phyloP scores from a whole-genome alignment of 2,797 vertebrate genomes.

The Sylvia borin region DNA sequence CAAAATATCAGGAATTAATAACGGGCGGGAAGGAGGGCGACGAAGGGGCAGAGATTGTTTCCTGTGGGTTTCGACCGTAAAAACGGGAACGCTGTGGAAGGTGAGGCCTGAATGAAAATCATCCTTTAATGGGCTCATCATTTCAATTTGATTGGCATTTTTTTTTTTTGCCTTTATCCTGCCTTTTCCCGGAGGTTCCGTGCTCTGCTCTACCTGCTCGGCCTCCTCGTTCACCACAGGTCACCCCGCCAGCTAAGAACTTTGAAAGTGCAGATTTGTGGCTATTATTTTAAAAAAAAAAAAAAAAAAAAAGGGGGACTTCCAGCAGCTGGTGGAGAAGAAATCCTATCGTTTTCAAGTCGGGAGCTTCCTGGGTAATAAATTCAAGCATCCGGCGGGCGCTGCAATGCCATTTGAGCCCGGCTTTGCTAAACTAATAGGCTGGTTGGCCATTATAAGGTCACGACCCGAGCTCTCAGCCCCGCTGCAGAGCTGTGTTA shows the following conservation, averaged over 20 bases:
- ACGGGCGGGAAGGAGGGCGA: neutral
- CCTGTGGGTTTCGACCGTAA: neutral
- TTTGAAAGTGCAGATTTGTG: constrained; percentile 61
- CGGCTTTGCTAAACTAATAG: constrained; percentile 71
- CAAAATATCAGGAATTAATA: constrained; percentile 69
- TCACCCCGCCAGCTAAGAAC: constrained; percentile 35
- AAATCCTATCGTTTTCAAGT: constrained; percentile 66
- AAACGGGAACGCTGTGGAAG: constrained; percentile 17
- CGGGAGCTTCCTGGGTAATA: constrained; percentile 66
- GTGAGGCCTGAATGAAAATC: constrained; percentile 63
- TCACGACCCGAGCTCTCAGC: constrained; percentile 65
- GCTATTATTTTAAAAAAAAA: constrained; percentile 59
- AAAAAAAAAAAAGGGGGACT: constrained; percentile 35
- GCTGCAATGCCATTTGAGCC: constrained; percentile 35
- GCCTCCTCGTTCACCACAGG: constrained; percentile 32
- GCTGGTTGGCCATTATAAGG: constrained; percentile 73
- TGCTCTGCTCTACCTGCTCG: constrained; percentile 47
- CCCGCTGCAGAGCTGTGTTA: constrained; percentile 52
- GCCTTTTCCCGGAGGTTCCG: constrained; percentile 23
- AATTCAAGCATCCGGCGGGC: constrained; percentile 45
- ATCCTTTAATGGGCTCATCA: constrained; percentile 78
- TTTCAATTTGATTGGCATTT: constrained; percentile 71
- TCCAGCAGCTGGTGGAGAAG: constrained; percentile 50
- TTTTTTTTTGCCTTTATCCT: constrained; percentile 23
- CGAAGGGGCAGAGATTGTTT: constrained; percentile 42